Percentiles rank a stretch among this genome's conserved stretches.
Conservation (phyloP, 2,113 vertebrate genomes). For the Corapipo altera region DNA sequence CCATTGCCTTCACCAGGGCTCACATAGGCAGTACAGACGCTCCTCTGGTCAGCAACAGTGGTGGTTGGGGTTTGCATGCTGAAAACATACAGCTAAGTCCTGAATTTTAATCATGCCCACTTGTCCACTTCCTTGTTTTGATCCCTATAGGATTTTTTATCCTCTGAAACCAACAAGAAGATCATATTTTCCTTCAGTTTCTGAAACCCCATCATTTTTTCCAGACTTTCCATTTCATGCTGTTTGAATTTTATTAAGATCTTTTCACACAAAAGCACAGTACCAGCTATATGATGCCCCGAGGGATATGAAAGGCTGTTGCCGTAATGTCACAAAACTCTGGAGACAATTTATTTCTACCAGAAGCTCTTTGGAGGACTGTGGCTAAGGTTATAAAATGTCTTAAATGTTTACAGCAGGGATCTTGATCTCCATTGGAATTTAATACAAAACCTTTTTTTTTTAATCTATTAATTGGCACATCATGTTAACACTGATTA, state of each 20-base stretch:
- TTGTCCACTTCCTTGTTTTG: neutral
- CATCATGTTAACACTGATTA: neutral
- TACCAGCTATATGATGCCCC: constrained; percentile 44
- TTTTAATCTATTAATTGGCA: neutral
- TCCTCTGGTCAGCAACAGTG: rapidly evolving
- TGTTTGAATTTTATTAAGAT: constrained; percentile 77
- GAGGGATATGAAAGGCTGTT: constrained; percentile 26
- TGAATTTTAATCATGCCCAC: neutral
- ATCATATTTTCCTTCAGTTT: constrained; percentile 59
- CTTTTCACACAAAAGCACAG: constrained; percentile 55
- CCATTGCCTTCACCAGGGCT: neutral
- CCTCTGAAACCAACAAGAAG: constrained; percentile 39
- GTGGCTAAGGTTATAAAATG: neutral
- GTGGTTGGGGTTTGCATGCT: neutral
- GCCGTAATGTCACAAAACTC: constrained; percentile 43
- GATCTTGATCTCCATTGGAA: neutral
- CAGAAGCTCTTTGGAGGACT: constrained; percentile 38
- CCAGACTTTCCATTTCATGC: constrained; percentile 75
- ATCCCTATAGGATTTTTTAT: neutral
- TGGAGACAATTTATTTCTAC: constrained; percentile 55
- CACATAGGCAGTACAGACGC: neutral
- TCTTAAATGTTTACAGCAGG: constrained; percentile 20
- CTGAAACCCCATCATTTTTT: constrained; percentile 60
- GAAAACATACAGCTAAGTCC: neutral
- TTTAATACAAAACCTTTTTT: neutral